Evolutionary conservation across 53 echinoderm and acorn worm species (phyloP).

Genomic region (Mesocentrotus franciscanus): DNA sequence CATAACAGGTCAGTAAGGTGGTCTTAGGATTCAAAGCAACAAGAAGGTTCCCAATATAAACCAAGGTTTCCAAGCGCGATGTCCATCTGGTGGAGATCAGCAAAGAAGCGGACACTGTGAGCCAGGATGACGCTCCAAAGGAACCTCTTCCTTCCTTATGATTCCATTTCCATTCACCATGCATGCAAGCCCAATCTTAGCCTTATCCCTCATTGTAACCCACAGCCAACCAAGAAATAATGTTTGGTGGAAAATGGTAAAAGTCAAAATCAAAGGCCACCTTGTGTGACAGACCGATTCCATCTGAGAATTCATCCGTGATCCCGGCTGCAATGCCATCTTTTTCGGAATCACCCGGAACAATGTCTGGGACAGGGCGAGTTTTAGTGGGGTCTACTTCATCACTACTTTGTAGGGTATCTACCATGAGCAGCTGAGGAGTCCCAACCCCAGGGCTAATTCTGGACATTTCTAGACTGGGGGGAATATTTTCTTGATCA

Average conservation of each 20-base stretch:
- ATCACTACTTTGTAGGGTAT: background rate
- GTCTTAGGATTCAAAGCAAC: background rate
- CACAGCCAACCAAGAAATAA: background rate
- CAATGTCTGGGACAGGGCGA: background rate
- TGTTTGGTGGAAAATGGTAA: background rate
- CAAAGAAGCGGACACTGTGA: background rate
- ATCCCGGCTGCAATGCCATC: background rate
- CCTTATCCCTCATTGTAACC: background rate
- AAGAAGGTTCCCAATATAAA: background rate
- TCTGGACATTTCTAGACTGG: background rate
- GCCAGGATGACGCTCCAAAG: background rate
- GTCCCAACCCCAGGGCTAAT: conserved; percentile 18
- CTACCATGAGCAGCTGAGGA: background rate
- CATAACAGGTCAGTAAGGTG: background rate
- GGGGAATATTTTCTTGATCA: background rate
- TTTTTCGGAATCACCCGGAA: background rate
- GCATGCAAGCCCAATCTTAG: background rate
- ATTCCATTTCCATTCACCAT: background rate
- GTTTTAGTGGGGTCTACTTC: background rate
- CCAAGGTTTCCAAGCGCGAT: background rate
- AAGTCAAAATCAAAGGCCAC: conserved; percentile 24
- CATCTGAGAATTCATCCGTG: background rate
- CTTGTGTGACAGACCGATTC: background rate
- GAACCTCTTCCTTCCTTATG: background rate
- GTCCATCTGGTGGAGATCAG: background rate